Evolutionary conservation across 2,888 invertebrate genomes (phyloP), one percentile per base, ranked within the genome.

Genomic region (Oligia fasciuncula): DNA sequence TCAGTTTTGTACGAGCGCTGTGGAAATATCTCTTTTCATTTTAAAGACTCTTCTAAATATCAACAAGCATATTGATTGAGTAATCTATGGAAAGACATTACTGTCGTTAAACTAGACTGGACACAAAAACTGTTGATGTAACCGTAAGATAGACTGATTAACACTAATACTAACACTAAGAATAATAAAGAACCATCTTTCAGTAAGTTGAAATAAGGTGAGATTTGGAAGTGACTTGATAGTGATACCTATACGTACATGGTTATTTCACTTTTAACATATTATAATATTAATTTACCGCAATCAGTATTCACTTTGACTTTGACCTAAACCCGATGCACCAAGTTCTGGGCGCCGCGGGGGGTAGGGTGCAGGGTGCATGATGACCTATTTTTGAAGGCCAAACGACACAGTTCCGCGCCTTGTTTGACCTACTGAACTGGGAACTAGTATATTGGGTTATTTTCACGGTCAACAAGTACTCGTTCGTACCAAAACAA

Each of bases 391-490:
- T 57, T 68, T 63, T 19, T 71, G 67, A 80, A 71, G 67, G 71
- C 40, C 80, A 49, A 65, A 19, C 14, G 80, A 49, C 66, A 67
- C 40, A 85, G 62, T 9, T n/a, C 8, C 51, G 54, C 5, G 70
- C 60, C 66, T 67, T 67, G 19, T 29, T 17, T 85, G 62, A 85
- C 62, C 81, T 85, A 80, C 80, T 80, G 35, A 85, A 72, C 62
- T 79, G 46, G 35, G 40, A 70, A 29, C 60, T 67, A 63, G 66
- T 40, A 71, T 79, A 54, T 51, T 60, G 35, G 51, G 1, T 35
- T 29, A 23, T 62, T 67, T 71, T 84, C 70, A 81, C 14, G 66
- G 71, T 71, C 60, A 71, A 80, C 46, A 62, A 54, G 66, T 62
- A 57, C 57, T 49, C 14, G 11, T 17, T 60, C 11, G 11, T 17